phyloP scores from a whole-genome alignment of 2,113 vertebrate species.

The Tiliqua scincoides region DNA sequence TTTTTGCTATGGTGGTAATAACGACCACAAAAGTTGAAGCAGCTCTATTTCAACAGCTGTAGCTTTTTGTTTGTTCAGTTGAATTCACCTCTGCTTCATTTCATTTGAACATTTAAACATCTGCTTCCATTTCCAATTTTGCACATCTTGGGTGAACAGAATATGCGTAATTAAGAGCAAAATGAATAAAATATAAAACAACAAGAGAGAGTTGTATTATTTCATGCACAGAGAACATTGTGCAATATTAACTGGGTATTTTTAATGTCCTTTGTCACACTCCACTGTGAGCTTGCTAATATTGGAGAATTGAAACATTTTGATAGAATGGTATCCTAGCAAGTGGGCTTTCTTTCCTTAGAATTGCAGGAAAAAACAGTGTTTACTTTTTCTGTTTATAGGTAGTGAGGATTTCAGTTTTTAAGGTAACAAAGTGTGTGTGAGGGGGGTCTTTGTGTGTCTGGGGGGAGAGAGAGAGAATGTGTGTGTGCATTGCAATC shows the following conservation, averaged over 20 bases:
- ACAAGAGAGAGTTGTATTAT: constrained; percentile 77
- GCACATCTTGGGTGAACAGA: constrained; percentile 80
- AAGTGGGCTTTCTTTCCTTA: constrained; percentile 43
- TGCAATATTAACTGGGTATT: constrained; percentile 66
- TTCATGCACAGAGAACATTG: constrained; percentile 66
- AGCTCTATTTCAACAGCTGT: constrained; percentile 70
- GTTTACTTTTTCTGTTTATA: constrained; percentile 62
- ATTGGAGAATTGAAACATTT: constrained; percentile 26
- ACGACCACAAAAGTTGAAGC: constrained; percentile 56
- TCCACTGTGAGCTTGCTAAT: constrained; percentile 56
- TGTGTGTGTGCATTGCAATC: constrained; percentile 25
- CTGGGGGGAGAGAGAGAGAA: background rate
- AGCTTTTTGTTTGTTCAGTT: constrained; percentile 69
- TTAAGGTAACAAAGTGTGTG: constrained; percentile 55
- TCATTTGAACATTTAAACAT: constrained; percentile 72
- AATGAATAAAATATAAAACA: constrained; percentile 82
- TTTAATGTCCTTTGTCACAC: constrained; percentile 57
- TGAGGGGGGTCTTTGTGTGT: too few species aligned
- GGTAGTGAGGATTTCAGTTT: constrained; percentile 59
- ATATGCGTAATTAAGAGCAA: constrained; percentile 82
- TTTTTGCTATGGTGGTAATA: constrained; percentile 49
- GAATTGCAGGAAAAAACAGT: constrained; percentile 53
- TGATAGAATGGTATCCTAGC: constrained; percentile 28
- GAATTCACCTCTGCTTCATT: constrained; percentile 79
- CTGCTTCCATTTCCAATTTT: constrained; percentile 75